A percentile compares a stretch with the other conserved stretches of the same genome.
phyloP scores from a whole-genome alignment of 2,113 vertebrate species.

The Misgurnus anguillicaudatus region DNA sequence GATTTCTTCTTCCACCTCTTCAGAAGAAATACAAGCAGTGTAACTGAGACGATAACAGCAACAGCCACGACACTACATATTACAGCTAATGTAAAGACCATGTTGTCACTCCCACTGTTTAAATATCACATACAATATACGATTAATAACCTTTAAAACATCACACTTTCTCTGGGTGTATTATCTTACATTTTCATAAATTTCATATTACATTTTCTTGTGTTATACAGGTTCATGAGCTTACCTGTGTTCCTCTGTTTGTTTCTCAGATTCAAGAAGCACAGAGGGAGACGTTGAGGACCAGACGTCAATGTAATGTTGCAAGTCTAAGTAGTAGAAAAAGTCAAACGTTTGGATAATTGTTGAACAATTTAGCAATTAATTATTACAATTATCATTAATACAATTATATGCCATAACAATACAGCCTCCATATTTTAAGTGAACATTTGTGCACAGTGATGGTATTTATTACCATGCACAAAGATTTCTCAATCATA shows the following conservation, averaged over 20 bases:
- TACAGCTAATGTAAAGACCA: slow-evolving; percentile 43
- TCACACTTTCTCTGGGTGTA: neutral
- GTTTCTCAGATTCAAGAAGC: slow-evolving; percentile 41
- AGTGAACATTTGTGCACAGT: neutral
- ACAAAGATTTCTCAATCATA: no score
- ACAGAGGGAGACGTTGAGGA: slow-evolving; percentile 10
- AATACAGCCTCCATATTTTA: neutral
- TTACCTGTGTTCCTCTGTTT: slow-evolving; percentile 55
- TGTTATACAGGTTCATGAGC: neutral
- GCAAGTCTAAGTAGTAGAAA: neutral
- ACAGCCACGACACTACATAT: slow-evolving; percentile 53
- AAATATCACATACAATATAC: neutral
- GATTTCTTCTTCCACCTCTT: slow-evolving; percentile 43
- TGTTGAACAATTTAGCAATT: neutral
- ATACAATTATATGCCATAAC: neutral
- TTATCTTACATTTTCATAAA: no score
- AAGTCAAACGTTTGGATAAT: neutral
- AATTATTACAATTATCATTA: neutral
- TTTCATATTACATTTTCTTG: neutral
- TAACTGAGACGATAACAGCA: slow-evolving; percentile 55
- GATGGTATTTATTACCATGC: no score
- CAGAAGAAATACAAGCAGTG: slow-evolving; percentile 45
- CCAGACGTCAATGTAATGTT: neutral
- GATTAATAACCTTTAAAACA: neutral
- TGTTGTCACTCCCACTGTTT: slow-evolving; percentile 54